A percentile compares a stretch with the other conserved stretches of the same genome.
Conservation (phyloP, 2,797 vertebrate species). For the Oceanodroma leucorhoa region DNA sequence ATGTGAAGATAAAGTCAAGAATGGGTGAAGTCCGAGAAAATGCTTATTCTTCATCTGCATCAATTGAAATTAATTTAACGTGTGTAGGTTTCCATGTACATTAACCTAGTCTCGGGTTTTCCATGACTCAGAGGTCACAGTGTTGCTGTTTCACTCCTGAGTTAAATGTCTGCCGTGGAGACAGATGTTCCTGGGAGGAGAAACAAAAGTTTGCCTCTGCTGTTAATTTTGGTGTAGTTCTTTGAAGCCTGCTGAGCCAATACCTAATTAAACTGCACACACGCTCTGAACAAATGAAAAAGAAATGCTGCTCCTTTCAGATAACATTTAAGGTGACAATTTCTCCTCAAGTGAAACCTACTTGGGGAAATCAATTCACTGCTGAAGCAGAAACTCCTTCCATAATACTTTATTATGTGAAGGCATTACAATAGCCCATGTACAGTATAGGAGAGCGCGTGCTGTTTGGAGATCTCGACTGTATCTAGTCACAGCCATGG, state of each 20-base stretch:
- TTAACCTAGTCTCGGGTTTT: neutral
- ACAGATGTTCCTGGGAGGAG: neutral
- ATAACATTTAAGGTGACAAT: conserved; percentile 14
- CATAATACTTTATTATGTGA: neutral
- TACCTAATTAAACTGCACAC: conserved; percentile 17
- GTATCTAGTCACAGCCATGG: neutral
- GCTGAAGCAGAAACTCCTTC: conserved; percentile 11
- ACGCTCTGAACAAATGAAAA: neutral
- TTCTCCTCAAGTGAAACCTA: neutral
- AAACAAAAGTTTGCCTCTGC: neutral
- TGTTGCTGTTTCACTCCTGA: neutral
- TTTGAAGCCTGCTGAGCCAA: conserved; percentile 11
- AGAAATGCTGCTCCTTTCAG: neutral
- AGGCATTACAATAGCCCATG: neutral
- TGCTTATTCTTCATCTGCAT: neutral
- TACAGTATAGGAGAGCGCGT: fast-evolving
- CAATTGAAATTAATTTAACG: neutral
- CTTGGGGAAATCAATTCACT: conserved; percentile 38
- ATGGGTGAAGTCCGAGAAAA: neutral
- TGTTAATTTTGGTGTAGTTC: neutral
- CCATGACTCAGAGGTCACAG: neutral
- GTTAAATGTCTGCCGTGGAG: neutral
- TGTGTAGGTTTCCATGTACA: neutral
- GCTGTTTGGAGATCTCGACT: neutral
- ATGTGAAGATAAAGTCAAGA: neutral